Percentiles rank a stretch among this genome's conserved stretches.
Evolutionary conservation across 2,797 vertebrate species (phyloP).

Genomic region (Lepilemur ruficaudatus): DNA sequence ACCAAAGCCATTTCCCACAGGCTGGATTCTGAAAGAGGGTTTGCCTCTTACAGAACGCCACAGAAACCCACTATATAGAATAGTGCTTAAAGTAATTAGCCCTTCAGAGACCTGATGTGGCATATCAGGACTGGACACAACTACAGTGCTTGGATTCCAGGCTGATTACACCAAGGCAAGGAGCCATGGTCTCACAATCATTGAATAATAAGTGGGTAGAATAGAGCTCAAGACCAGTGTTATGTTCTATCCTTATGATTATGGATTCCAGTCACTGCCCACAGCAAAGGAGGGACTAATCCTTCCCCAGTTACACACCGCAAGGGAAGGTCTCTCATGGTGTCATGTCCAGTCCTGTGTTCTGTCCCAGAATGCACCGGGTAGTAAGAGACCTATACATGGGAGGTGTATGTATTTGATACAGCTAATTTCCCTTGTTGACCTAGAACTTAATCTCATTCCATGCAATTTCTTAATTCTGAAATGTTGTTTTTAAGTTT

Average conservation of each 20-base stretch:
- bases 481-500: background rate
- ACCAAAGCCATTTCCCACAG: background rate
- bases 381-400: background rate
- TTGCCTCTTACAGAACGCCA: background rate
- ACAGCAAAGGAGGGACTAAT: background rate
- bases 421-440: accelerated
- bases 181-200: background rate
- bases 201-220: background rate
- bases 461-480: background rate
- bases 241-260: background rate
- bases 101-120: background rate
- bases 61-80: background rate
- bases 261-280: background rate
- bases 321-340: background rate
- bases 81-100: background rate
- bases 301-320: accelerated
- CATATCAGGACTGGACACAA: background rate
- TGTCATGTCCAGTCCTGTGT: accelerated
- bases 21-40: background rate
- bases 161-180: background rate
- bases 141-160: background rate
- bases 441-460: background rate
- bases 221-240: background rate
- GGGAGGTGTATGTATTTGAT: background rate
- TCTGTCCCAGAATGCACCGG: background rate